Conservation (phyloP, 2,113 vertebrate genomes). For the Abramis brama region DNA sequence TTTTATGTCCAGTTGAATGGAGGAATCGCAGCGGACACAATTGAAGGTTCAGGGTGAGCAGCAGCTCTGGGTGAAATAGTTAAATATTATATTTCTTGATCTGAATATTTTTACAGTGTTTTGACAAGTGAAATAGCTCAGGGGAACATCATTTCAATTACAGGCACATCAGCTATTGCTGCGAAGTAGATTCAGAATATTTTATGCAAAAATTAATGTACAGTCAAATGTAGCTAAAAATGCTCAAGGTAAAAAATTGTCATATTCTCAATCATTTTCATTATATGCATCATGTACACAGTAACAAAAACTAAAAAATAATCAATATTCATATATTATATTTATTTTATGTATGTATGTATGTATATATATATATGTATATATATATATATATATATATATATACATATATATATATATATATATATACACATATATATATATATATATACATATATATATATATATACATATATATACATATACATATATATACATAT, state of each 20-base stretch:
- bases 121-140: neutral
- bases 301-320: neutral
- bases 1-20: slow-evolving; percentile 5
- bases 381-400: too few relatives aligned
- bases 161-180: neutral
- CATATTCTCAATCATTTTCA: neutral
- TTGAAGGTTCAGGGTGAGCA: slow-evolving; percentile 3
- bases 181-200: neutral
- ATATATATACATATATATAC: too few relatives aligned
- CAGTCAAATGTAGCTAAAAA: neutral
- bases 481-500: too few relatives aligned
- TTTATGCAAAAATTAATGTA: neutral
- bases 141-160: neutral
- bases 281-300: neutral
- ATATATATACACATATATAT: too few relatives aligned
- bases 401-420: neutral
- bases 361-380: neutral
- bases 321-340: too few relatives aligned
- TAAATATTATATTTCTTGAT: neutral
- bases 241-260: neutral
- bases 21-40: neutral
- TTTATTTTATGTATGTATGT: neutral
- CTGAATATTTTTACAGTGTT: neutral
- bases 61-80: neutral
- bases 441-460: too few relatives aligned